Conservation (phyloP, 2,888 invertebrate species). For the Cephus pulcher region DNA sequence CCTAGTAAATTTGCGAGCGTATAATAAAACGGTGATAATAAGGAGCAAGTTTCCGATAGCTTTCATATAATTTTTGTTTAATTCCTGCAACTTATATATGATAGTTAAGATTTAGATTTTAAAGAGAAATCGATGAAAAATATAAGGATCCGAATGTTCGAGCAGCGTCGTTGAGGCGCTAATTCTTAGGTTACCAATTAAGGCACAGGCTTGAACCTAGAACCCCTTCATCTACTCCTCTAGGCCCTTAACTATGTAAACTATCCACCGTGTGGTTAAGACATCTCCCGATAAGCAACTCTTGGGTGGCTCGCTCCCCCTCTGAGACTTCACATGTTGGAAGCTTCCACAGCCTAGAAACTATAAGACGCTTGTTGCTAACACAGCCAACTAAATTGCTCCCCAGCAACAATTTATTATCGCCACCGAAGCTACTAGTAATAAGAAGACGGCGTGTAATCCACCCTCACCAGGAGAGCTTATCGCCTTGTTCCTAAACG, state of each 20-base stretch:
- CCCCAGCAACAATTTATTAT: constrained; percentile 25
- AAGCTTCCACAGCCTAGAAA: not conserved
- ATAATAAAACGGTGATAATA: not conserved
- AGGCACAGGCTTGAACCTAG: not conserved
- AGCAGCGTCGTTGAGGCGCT: constrained; percentile 10
- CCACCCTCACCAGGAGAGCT: not conserved
- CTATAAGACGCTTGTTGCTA: constrained; percentile 6
- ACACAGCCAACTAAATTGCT: constrained; percentile 20
- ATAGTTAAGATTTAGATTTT: not conserved
- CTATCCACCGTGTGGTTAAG: constrained; percentile 49
- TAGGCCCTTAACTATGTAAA: constrained; percentile 54
- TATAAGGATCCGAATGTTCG: not conserved
- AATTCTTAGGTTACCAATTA: constrained; percentile 23
- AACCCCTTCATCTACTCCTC: constrained; percentile 9
- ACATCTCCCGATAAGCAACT: constrained; percentile 39
- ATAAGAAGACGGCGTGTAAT: constrained; percentile 13
- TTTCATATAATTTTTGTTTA: not conserved
- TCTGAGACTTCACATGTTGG: not conserved
- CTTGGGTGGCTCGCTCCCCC: not conserved
- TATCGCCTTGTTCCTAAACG: not conserved
- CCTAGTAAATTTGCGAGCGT: not conserved
- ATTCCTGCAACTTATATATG: not conserved
- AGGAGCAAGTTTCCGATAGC: not conserved
- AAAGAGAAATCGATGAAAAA: not conserved
- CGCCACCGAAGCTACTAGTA: constrained; percentile 17